phyloP scores from a whole-genome alignment of 2,797 vertebrate genomes.

The Austrolebias charrua region DNA sequence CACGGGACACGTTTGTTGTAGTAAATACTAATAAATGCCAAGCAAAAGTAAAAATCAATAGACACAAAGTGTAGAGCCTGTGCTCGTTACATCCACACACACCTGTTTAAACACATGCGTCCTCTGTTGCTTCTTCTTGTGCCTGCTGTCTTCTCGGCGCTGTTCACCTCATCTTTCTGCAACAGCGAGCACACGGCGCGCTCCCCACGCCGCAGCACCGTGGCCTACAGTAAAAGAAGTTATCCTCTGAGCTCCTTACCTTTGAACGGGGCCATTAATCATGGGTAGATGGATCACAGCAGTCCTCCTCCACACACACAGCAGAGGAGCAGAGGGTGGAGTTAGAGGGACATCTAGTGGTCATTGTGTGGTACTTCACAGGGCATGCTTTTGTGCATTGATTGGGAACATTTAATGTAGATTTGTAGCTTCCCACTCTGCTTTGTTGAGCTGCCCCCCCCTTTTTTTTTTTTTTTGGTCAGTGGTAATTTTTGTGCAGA shows the following conservation, averaged over 20 bases:
- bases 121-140: constrained; percentile 18
- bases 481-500: constrained; percentile 29
- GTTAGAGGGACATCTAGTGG: constrained; percentile 66
- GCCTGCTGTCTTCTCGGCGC: constrained; percentile 44
- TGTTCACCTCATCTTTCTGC: constrained; percentile 61
- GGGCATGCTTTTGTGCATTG: not conserved
- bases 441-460: not conserved
- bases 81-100: no score
- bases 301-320: constrained; percentile 41
- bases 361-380: constrained; percentile 4
- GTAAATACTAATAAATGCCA: constrained; percentile 9
- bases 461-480: not conserved
- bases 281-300: constrained; percentile 71
- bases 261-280: constrained; percentile 79
- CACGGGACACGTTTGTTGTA: constrained; percentile 1
- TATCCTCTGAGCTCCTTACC: constrained; percentile 77
- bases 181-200: constrained; percentile 43
- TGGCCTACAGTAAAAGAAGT: constrained; percentile 78
- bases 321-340: constrained; percentile 14
- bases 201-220: constrained; percentile 61
- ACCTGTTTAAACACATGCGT: constrained; percentile 46
- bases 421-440: constrained; percentile 1
- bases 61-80: not conserved
- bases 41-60: not conserved
- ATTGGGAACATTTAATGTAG: not conserved